These are phyloP conservation scores for Diadumene lineata DNA, from an alignment of 92 coral and sea anemone species.

Conservation along the genomic window DNA sequence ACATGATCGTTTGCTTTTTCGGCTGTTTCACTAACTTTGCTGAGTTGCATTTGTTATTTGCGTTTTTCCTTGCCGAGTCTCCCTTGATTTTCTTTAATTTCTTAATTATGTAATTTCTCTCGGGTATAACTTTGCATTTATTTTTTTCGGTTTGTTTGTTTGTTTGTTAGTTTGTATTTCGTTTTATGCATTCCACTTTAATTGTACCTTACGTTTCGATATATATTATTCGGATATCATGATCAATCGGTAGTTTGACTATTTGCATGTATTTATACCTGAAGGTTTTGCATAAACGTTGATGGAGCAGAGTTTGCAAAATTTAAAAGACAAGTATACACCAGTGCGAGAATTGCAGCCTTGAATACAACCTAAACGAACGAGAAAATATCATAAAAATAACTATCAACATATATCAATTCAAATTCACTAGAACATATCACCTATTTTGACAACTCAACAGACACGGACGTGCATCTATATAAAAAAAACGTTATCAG, in stretches of 20 bases:
- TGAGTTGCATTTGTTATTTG: no score
- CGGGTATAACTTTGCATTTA: no score
- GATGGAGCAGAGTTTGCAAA: constrained; percentile 3
- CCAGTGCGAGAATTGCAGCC: background rate
- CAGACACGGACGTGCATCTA: background rate
- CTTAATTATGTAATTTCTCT: background rate
- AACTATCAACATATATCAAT: background rate
- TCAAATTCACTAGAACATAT: background rate
- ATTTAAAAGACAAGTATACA: constrained; percentile 1
- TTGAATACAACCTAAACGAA: background rate
- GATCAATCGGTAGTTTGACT: background rate
- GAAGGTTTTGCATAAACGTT: background rate
- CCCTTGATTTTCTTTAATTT: background rate
- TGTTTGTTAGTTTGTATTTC: no score
- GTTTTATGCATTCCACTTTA: no score
- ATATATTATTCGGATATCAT: background rate
- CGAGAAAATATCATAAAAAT: background rate
- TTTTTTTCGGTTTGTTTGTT: no score
- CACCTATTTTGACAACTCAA: no score
- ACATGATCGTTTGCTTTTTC: no score
- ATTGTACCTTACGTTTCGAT: background rate
- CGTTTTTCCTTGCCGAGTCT: no score
- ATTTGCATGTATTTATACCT: background rate
- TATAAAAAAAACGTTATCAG: no score
- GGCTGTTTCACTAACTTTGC: no score